Evolutionary conservation across 2,797 vertebrate genomes (phyloP).

Genomic region (Anniella stebbinsi): DNA sequence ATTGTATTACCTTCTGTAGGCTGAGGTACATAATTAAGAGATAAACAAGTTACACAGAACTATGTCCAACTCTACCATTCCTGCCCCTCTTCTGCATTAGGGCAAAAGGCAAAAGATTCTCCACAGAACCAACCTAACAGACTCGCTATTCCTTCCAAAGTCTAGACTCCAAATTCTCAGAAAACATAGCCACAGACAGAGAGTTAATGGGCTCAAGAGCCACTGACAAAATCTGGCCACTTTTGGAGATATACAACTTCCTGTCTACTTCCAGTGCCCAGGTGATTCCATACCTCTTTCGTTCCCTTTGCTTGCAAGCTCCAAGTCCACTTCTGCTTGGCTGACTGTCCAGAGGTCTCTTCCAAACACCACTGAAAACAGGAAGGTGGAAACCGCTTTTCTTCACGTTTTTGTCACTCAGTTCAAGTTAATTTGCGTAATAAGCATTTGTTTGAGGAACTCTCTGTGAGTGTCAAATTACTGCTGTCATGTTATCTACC

Average conservation of each 20-base stretch:
- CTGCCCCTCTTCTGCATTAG: neutral
- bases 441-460: slow-evolving; percentile 17
- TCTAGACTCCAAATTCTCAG: neutral
- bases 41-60: neutral
- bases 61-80: neutral
- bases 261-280: neutral
- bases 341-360: neutral
- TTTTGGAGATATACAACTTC: no score
- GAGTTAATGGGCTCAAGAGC: neutral
- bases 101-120: neutral
- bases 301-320: neutral
- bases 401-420: neutral
- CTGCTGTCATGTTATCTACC: neutral
- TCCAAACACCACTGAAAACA: neutral
- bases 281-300: neutral
- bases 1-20: neutral
- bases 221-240: neutral
- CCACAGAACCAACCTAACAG: neutral
- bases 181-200: neutral
- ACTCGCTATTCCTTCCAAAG: neutral
- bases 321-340: neutral
- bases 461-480: slow-evolving; percentile 32
- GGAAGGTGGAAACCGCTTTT: neutral
- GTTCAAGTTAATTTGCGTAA: neutral
- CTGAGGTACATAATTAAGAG: neutral